A percentile compares a stretch with the other conserved stretches of the same genome.
Conservation (phyloP, 2,797 vertebrate species). For the Choloepus didactylus region DNA sequence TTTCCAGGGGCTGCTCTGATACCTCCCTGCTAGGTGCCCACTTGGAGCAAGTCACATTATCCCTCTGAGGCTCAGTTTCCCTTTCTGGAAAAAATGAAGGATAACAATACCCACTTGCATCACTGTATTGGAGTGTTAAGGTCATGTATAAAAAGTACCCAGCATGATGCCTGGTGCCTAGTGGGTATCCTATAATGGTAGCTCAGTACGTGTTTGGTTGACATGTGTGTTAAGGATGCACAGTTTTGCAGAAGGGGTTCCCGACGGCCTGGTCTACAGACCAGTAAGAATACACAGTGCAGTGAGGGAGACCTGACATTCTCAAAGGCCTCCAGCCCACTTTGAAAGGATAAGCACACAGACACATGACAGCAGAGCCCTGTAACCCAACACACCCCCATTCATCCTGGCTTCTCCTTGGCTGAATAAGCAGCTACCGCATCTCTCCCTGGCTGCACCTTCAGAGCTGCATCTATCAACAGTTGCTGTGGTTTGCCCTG, state of each 20-base stretch:
- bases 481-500: neutral
- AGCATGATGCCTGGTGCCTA: neutral
- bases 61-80: neutral
- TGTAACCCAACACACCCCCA: neutral
- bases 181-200: neutral
- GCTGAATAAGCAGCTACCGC: neutral
- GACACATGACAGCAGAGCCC: accelerated
- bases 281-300: neutral
- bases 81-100: neutral
- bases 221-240: neutral
- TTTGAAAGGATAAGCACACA: neutral
- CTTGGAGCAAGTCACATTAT: neutral
- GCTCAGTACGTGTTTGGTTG: neutral
- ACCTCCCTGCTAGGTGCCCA: neutral
- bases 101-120: neutral
- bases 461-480: neutral
- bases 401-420: neutral
- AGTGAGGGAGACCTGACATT: neutral
- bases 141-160: neutral
- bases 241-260: neutral
- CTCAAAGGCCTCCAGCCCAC: neutral
- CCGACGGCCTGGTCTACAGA: neutral
- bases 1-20: neutral
- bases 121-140: neutral
- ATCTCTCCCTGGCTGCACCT: neutral